These are phyloP conservation scores for Agrypnus murinus DNA, from an alignment of 2,888 invertebrate genomes.

Conservation along the genomic window DNA sequence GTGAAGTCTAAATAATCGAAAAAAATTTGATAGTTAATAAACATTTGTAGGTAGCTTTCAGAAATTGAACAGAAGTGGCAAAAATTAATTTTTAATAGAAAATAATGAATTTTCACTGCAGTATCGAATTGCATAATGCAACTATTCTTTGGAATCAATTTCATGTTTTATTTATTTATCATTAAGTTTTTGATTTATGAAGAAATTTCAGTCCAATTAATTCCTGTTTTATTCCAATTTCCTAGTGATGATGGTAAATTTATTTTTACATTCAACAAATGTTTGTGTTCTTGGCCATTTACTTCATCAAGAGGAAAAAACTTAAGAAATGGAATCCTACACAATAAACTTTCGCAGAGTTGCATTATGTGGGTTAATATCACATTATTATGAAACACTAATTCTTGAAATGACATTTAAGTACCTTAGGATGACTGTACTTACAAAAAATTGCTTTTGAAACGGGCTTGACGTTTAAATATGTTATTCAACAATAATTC, in stretches of 20 bases:
- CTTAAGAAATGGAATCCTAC: constrained; percentile 34
- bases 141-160: too few relatives aligned
- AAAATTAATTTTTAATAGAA: too few relatives aligned
- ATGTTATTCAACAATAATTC: too few relatives aligned
- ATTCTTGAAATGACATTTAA: constrained; percentile 47
- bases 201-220: neutral
- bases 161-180: neutral
- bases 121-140: too few relatives aligned
- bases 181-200: neutral
- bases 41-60: too few relatives aligned
- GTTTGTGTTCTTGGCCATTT: neutral
- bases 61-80: too few relatives aligned
- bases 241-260: neutral
- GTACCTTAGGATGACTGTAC: constrained; percentile 3
- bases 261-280: neutral
- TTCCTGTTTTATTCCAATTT: neutral
- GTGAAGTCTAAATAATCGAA: too few relatives aligned
- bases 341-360: constrained; percentile 49
- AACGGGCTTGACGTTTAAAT: neutral
- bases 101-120: too few relatives aligned
- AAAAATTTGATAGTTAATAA: too few relatives aligned
- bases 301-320: constrained; percentile 6
- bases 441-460: constrained; percentile 1
- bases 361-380: constrained; percentile 49
- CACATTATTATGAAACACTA: constrained; percentile 39